Conservation (phyloP, 2,888 invertebrate species). For the Pardosa pseudoannulata region DNA sequence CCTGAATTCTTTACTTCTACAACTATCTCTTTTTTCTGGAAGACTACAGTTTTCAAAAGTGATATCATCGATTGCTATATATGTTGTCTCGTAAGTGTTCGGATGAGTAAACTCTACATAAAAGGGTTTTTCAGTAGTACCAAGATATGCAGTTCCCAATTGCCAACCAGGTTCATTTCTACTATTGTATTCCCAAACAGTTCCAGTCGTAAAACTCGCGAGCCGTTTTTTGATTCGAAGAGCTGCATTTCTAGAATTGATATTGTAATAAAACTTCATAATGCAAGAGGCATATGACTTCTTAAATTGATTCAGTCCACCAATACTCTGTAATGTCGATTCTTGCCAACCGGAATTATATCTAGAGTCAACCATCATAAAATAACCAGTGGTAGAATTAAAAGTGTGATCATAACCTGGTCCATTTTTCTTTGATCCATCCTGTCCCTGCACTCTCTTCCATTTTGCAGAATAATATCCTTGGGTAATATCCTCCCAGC, state of each 20-base stretch:
- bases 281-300: slow-evolving; percentile 51
- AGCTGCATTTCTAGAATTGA: not conserved
- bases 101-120: slow-evolving; percentile 29
- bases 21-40: slow-evolving; percentile 24
- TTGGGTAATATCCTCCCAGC: slow-evolving; percentile 47
- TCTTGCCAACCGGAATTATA: not conserved
- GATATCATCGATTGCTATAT: slow-evolving; percentile 68
- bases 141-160: slow-evolving; percentile 55
- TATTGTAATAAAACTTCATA: slow-evolving; percentile 60
- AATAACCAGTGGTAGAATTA: slow-evolving; percentile 39
- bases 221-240: slow-evolving; percentile 53
- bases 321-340: slow-evolving; percentile 31
- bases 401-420: slow-evolving; percentile 57
- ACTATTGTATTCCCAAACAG: slow-evolving; percentile 52
- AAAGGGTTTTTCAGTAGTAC: slow-evolving; percentile 59
- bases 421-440: not conserved
- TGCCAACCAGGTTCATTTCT: slow-evolving; percentile 38
- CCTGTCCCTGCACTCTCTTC: slow-evolving; percentile 32
- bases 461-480: slow-evolving; percentile 37
- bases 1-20: slow-evolving; percentile 35
- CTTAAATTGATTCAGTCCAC: slow-evolving; percentile 31
- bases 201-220: slow-evolving; percentile 11
- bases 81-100: slow-evolving; percentile 11
- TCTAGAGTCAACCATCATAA: slow-evolving; percentile 28
- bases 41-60: slow-evolving; percentile 63